Conservation (phyloP, 2,888 invertebrate genomes). For the Diadegma fenestrale region DNA sequence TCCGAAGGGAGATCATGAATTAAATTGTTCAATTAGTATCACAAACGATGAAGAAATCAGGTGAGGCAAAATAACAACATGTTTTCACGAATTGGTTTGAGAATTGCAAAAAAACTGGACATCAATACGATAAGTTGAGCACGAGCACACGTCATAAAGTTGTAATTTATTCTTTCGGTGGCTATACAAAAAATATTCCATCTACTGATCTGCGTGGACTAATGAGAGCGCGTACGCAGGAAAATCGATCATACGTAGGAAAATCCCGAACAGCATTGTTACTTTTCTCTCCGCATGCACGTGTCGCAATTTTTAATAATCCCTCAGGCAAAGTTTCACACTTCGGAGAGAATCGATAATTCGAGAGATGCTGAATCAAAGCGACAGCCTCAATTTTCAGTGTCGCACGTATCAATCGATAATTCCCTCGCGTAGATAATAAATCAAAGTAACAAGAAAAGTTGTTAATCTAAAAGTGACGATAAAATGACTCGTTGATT, state of each 20-base stretch:
- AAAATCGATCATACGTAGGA: neutral
- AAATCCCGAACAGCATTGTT: neutral
- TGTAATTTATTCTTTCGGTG: neutral
- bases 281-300: neutral
- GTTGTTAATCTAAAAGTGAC: neutral
- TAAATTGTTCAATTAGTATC: neutral
- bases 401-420: neutral
- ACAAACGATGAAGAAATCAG: no score
- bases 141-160: neutral
- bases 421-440: slow-evolving; percentile 7
- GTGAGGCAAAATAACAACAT: neutral
- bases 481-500: neutral
- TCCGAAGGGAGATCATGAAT: neutral
- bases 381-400: neutral
- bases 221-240: neutral
- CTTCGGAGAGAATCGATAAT: neutral
- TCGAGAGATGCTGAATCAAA: neutral
- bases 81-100: neutral
- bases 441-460: slow-evolving; percentile 23
- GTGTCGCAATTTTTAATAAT: neutral
- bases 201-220: neutral
- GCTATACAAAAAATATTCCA: slow-evolving; percentile 9
- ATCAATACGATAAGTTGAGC: neutral
- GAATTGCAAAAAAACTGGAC: neutral
- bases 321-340: neutral